Evolutionary conservation across 2,797 vertebrate genomes (phyloP).

Genomic region (Anguilla megastoma): DNA sequence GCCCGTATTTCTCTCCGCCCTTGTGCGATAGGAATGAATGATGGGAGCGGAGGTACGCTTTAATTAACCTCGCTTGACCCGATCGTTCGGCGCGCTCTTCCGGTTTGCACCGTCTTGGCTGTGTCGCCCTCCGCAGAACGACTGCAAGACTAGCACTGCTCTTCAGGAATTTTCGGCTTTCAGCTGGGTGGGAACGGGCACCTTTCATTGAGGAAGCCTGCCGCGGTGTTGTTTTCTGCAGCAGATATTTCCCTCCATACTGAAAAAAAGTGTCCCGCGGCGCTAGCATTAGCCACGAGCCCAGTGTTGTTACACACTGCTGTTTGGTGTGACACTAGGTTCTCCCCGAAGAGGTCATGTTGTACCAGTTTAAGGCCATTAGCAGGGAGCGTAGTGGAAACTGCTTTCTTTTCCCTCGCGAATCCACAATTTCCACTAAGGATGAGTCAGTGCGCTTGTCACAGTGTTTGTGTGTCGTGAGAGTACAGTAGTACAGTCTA

Average conservation of each 20-base stretch:
- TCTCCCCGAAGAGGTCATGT: not conserved
- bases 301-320: not conserved
- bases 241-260: not conserved
- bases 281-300: not conserved
- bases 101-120: not conserved
- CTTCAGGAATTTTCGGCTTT: not conserved
- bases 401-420: not conserved
- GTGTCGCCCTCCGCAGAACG: not conserved
- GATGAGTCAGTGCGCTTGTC: not conserved
- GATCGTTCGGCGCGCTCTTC: not conserved
- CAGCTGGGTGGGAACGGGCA: not conserved
- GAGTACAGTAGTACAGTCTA: not conserved
- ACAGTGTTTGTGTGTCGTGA: not conserved
- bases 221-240: not conserved
- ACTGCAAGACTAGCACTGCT: not conserved
- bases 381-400: not conserved
- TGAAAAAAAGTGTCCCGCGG: not conserved
- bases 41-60: not conserved
- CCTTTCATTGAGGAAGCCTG: not conserved
- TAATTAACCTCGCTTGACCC: not conserved
- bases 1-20: not conserved
- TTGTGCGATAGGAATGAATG: not conserved
- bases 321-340: not conserved
- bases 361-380: not conserved
- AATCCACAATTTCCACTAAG: not conserved